phyloP scores from a whole-genome alignment of 2,113 vertebrate genomes.

The Fregata magnificens region DNA sequence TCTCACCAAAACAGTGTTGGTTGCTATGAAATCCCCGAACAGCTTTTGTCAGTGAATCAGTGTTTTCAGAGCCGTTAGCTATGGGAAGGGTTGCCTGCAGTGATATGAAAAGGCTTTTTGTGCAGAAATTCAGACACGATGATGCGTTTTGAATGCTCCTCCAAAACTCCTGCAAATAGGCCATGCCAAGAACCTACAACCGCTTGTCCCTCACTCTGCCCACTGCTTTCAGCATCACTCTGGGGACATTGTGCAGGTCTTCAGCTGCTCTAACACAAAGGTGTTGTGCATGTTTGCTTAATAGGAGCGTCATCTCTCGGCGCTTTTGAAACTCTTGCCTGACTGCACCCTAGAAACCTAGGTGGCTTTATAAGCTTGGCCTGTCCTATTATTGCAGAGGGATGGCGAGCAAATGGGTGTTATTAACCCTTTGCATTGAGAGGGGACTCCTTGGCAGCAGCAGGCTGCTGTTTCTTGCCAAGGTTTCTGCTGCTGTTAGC shows the following conservation, averaged over 20 bases:
- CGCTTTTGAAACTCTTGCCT: neutral
- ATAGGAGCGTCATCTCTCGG: rapidly evolving
- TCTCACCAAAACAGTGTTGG: conserved; percentile 52
- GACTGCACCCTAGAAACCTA: neutral
- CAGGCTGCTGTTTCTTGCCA: neutral
- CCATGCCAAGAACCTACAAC: neutral
- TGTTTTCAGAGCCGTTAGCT: neutral
- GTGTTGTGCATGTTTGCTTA: neutral
- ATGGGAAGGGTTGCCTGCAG: neutral
- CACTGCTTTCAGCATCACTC: neutral
- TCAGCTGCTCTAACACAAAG: neutral
- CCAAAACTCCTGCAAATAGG: neutral
- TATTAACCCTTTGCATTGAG: neutral
- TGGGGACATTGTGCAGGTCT: neutral
- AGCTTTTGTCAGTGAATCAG: conserved; percentile 7
- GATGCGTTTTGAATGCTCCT: neutral
- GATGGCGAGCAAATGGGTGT: neutral
- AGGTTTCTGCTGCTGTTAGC: neutral
- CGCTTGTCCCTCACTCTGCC: rapidly evolving
- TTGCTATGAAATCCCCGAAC: conserved; percentile 63
- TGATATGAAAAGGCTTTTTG: conserved; percentile 20
- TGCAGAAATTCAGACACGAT: neutral
- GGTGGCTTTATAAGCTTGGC: neutral
- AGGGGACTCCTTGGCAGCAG: neutral
- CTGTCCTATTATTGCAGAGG: neutral